A percentile compares a stretch with the other conserved stretches of the same genome.
These are phyloP conservation scores for Ceratosolen fusciceps DNA, from an alignment of 1,140 invertebrate genomes.

Conservation along the genomic window DNA sequence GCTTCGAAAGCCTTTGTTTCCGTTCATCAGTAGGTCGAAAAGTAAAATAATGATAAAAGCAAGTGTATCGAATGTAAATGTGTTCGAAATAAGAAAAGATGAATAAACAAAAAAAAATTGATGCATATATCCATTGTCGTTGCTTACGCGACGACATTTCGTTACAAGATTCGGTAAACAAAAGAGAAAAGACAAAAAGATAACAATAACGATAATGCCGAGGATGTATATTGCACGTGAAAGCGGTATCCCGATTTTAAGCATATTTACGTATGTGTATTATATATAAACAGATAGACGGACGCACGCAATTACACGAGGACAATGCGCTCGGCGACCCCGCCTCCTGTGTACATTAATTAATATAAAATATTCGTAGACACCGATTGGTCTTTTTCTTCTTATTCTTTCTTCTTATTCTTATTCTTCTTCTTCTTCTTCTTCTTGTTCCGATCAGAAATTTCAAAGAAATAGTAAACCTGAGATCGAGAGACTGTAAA, in stretches of 20 bases:
- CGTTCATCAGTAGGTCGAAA: too few species aligned
- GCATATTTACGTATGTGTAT: background rate
- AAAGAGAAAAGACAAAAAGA: background rate
- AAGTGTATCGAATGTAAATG: background rate
- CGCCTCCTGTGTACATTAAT: background rate
- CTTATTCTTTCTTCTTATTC: too few species aligned
- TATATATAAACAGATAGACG: background rate
- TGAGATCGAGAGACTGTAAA: slow-evolving; percentile 25
- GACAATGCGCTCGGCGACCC: background rate
- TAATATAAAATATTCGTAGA: background rate
- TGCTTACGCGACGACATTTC: background rate
- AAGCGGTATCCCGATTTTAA: background rate
- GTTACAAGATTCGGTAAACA: background rate
- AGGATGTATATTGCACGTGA: background rate
- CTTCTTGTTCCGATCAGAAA: too few species aligned
- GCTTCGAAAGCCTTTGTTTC: too few species aligned
- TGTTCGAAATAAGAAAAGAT: background rate
- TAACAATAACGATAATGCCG: background rate
- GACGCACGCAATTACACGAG: background rate
- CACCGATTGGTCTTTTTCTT: too few species aligned
- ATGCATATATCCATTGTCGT: background rate
- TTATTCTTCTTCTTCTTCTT: too few species aligned
- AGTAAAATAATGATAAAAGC: background rate
- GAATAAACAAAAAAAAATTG: too few species aligned
- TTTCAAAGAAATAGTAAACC: background rate